A percentile compares a stretch with the other conserved stretches of the same genome.
These are phyloP conservation scores for Polypedilum pembai DNA, from an alignment of 1,140 invertebrate genomes.

Conservation along the genomic window DNA sequence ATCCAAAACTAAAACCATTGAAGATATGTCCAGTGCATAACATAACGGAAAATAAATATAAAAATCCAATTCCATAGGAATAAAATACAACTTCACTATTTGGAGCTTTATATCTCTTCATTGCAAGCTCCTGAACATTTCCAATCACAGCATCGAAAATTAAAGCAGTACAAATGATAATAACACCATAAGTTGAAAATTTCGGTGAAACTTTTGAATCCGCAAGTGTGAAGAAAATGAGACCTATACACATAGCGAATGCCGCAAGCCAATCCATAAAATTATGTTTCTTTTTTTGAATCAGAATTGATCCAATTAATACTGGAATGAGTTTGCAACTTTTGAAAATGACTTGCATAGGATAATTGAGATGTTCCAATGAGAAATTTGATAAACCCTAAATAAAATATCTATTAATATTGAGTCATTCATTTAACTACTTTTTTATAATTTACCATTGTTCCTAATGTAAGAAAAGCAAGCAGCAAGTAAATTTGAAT, in stretches of 20 bases:
- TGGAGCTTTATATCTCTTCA: slow-evolving; percentile 71
- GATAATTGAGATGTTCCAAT: slow-evolving; percentile 92
- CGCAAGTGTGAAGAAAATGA: slow-evolving; percentile 86
- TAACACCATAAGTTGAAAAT: slow-evolving; percentile 73
- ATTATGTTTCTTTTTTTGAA: slow-evolving; percentile 83
- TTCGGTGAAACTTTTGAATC: slow-evolving; percentile 84
- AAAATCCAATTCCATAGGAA: slow-evolving; percentile 82
- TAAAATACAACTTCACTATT: slow-evolving; percentile 92
- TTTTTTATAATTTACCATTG: slow-evolving; percentile 54
- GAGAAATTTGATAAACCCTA: slow-evolving; percentile 85
- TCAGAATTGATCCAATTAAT: slow-evolving; percentile 82
- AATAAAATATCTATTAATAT: not conserved
- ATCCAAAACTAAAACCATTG: slow-evolving; percentile 69
- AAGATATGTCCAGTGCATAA: slow-evolving; percentile 63
- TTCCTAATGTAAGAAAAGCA: slow-evolving; percentile 81
- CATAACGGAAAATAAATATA: slow-evolving; percentile 75
- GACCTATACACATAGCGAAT: slow-evolving; percentile 79
- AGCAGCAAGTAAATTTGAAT: slow-evolving; percentile 70
- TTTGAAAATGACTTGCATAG: slow-evolving; percentile 89
- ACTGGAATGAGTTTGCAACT: slow-evolving; percentile 96
- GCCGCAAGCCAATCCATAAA: slow-evolving; percentile 77
- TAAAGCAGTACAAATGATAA: slow-evolving; percentile 80
- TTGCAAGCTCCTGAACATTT: slow-evolving; percentile 92
- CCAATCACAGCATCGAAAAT: slow-evolving; percentile 90
- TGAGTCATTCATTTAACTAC: not conserved